Conservation (phyloP, 2,888 invertebrate species). For the Hypolimnas misippus region DNA sequence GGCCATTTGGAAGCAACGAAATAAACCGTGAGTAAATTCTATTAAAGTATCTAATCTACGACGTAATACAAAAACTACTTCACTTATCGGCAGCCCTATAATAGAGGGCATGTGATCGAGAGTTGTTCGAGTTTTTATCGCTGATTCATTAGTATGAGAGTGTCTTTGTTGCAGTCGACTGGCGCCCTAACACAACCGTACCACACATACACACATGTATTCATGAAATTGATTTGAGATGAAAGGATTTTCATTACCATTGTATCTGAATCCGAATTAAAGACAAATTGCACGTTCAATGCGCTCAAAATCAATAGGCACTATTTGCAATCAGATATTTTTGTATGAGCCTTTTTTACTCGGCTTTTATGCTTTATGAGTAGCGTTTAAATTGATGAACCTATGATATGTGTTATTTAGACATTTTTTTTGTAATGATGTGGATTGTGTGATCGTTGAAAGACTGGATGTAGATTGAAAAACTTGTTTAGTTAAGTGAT, state of each 20-base stretch:
- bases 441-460: constrained; percentile 17
- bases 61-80: constrained; percentile 29
- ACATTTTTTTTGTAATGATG: constrained; percentile 30
- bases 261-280: constrained; percentile 53
- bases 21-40: constrained; percentile 8
- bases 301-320: constrained; percentile 45
- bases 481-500: constrained; percentile 19
- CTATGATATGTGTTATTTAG: constrained; percentile 33
- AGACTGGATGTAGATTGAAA: constrained; percentile 12
- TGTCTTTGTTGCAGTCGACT: constrained; percentile 72
- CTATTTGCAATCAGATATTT: constrained; percentile 46
- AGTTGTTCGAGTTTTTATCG: constrained; percentile 80
- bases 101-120: constrained; percentile 70
- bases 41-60: constrained; percentile 30
- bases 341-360: constrained; percentile 45
- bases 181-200: constrained; percentile 55
- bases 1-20: constrained; percentile 8
- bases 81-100: constrained; percentile 59
- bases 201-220: constrained; percentile 50
- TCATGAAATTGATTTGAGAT: constrained; percentile 71
- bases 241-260: constrained; percentile 58
- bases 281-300: constrained; percentile 54
- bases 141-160: constrained; percentile 82
- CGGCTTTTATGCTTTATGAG: constrained; percentile 38
- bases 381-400: constrained; percentile 40